Conservation (phyloP, 2,113 vertebrate genomes). For the Indicator maculatus region DNA sequence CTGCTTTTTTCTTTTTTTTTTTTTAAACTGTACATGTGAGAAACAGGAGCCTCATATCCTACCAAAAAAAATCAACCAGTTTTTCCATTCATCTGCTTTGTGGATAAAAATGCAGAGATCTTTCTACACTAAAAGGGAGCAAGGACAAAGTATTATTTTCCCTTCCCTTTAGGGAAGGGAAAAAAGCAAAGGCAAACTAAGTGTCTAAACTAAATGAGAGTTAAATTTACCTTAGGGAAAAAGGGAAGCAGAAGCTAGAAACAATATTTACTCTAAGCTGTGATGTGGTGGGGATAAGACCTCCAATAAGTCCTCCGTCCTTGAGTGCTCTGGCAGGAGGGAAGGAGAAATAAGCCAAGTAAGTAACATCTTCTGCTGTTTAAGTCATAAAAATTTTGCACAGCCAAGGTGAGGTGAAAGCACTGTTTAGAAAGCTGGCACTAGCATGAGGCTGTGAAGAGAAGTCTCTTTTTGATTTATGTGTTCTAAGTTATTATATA, state of each 20-base stretch:
- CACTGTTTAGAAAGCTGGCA: not conserved
- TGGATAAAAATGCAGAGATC: not conserved
- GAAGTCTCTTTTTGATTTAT: not conserved
- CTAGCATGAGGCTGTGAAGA: not conserved
- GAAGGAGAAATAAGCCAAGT: not conserved
- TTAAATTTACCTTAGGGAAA: slow-evolving; percentile 32
- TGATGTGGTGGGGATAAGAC: slow-evolving; percentile 10
- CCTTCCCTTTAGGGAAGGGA: not conserved
- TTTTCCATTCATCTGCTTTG: not conserved
- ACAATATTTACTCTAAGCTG: slow-evolving; percentile 35
- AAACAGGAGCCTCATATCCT: not conserved
- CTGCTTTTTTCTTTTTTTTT: accelerated
- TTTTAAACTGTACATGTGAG: not conserved
- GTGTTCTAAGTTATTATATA: not conserved
- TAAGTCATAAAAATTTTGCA: slow-evolving; percentile 22
- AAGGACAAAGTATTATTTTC: not conserved
- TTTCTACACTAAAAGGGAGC: not conserved
- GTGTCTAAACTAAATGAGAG: not conserved
- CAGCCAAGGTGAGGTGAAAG: not conserved
- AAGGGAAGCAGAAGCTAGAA: slow-evolving; percentile 31
- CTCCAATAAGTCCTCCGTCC: not conserved
- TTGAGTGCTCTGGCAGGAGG: not conserved
- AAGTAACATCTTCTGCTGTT: not conserved
- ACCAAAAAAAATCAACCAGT: not conserved
- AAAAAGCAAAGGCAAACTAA: slow-evolving; percentile 18